Evolutionary conservation across 1,140 invertebrate species (phyloP), one percentile per base, ranked within the genome.

Genomic region (Drosophila aff.): DNA sequence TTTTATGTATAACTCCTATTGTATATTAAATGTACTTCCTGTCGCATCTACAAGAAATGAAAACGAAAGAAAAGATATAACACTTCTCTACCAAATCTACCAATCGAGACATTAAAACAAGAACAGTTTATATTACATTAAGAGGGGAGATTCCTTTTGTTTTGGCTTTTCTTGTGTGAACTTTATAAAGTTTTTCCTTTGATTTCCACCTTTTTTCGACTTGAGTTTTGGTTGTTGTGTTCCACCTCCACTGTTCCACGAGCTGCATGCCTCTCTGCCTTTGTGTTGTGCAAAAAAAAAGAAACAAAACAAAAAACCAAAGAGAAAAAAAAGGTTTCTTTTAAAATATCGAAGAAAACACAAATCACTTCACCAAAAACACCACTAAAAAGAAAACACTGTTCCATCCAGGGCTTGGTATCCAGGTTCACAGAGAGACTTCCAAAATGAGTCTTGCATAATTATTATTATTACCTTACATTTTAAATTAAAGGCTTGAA

Each of bases 11-110:
- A 67, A 18, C 38, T 53, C 47, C 47, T 61, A 26, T 57, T 73
- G 38, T 73, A 50, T 72, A 57, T 57, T 57, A 18, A 73, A 44
- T 73, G 71, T 73, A 69, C 46, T 53, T 52, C 38, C 66, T 26
- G 26, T 18, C 18, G 36, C 57, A 66, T 28, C 16, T 33, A n/a
- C n/a, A 50, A 52, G 3, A 50, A 36, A 41, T 13, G 49, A 38
- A 18, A 40, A 10, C 10, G 53, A 40, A 53, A 10, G 6, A 38
- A 31, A 8, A n/a, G 33, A 63, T 41, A 10, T 28, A 71, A 53
- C 47, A 50, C 44, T 47, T 47, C 21, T 40, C 28, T 52, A 67
- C 44, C 15, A n/a, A 50, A 66, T 23, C 23, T 23, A 23, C 23
- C 46, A 53, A 43, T 69, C 28, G 41, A 44, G 38, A 68, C 46